phyloP scores from a whole-genome alignment of 2,888 invertebrate species.

The Tinea pellionella region DNA sequence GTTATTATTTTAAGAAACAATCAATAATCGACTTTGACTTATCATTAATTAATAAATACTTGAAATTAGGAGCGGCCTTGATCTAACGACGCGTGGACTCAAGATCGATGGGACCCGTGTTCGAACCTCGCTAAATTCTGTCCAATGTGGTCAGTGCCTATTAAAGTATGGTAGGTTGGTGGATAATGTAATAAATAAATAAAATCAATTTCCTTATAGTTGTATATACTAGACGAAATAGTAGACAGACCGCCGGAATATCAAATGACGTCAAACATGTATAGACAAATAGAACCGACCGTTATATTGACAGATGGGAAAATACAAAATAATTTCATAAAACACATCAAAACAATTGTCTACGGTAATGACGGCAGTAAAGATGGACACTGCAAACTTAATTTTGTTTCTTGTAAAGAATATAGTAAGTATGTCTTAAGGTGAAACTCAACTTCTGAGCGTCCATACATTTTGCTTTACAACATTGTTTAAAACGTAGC shows the following conservation, averaged over 20 bases:
- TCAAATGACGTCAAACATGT: conserved; percentile 67
- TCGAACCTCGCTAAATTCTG: no score
- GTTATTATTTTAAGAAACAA: not conserved
- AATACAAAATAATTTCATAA: conserved; percentile 60
- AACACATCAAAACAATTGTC: conserved; percentile 50
- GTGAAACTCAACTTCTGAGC: no score
- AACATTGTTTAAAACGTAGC: no score
- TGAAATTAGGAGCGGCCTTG: no score
- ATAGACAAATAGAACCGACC: conserved; percentile 70
- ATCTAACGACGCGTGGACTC: no score
- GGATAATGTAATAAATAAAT: no score
- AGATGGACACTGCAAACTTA: conserved; percentile 58
- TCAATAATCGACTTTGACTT: not conserved
- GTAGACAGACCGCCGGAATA: conserved; percentile 74
- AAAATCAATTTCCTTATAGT: conserved; percentile 31
- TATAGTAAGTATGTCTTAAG: conserved; percentile 60
- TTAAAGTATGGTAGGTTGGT: no score
- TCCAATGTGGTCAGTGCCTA: no score
- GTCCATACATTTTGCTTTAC: no score
- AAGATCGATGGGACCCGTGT: no score
- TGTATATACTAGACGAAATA: conserved; percentile 76
- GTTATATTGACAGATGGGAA: conserved; percentile 66
- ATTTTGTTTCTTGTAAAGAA: conserved; percentile 68
- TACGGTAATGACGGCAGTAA: conserved; percentile 31
- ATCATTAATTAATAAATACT: no score